Conservation (phyloP, 2,797 vertebrate genomes). For the Ibycter americanus region DNA sequence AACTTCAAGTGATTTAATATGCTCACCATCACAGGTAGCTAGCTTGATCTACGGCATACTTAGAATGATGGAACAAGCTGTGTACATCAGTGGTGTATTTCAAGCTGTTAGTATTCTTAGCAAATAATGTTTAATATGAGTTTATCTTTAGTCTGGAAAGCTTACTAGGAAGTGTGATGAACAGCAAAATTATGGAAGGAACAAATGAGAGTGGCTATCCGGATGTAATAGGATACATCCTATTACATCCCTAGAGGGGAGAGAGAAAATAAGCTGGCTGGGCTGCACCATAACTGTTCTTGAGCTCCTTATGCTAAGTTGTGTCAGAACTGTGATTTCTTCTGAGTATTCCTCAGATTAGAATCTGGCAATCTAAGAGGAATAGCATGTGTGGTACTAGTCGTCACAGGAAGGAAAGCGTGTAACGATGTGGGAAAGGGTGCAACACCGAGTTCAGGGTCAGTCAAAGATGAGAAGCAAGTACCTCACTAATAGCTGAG, state of each 20-base stretch:
- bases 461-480: neutral
- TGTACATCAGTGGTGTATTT: conserved; percentile 18
- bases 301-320: neutral
- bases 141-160: conserved; percentile 24
- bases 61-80: conserved; percentile 44
- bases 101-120: conserved; percentile 40
- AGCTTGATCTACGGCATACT: conserved; percentile 41
- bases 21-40: conserved; percentile 27
- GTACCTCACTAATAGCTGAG: neutral
- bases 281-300: neutral
- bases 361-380: neutral
- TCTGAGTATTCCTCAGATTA: neutral
- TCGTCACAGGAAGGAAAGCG: neutral
- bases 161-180: conserved; percentile 2
- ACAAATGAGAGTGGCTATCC: neutral
- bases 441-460: neutral
- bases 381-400: neutral
- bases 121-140: conserved; percentile 39
- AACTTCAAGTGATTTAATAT: conserved; percentile 60
- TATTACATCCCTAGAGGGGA: too few relatives aligned
- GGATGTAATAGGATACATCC: neutral
- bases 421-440: neutral
- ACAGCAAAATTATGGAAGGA: conserved; percentile 17
- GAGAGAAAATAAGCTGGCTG: neutral
- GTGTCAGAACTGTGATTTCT: neutral